A percentile compares a stretch with the other conserved stretches of the same genome.
These are phyloP conservation scores for Crenichthys baileyi DNA, from an alignment of 2,797 vertebrate species.

Conservation along the genomic window DNA sequence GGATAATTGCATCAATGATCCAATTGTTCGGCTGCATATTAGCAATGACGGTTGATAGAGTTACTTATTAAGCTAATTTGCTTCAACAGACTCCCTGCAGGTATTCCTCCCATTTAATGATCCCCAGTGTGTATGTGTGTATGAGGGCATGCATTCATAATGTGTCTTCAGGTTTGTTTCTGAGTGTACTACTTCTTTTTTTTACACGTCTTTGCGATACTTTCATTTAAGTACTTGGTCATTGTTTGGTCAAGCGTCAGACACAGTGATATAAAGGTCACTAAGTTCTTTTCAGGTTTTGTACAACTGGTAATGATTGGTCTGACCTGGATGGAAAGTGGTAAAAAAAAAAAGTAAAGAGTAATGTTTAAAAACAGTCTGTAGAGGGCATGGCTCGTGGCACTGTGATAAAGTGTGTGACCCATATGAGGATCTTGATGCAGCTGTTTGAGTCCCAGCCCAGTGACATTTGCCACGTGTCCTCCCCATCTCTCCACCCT, in stretches of 20 bases:
- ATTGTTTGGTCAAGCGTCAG: not conserved
- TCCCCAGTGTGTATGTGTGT: slow-evolving; percentile 4
- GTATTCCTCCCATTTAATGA: slow-evolving; percentile 56
- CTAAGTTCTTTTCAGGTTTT: not conserved
- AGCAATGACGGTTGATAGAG: slow-evolving; percentile 64
- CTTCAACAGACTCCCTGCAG: slow-evolving; percentile 61
- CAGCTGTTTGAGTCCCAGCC: too few relatives aligned
- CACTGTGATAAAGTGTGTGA: too few relatives aligned
- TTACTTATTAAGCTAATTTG: slow-evolving; percentile 67
- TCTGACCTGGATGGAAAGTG: slow-evolving; percentile 8
- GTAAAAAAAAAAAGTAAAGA: slow-evolving; percentile 27
- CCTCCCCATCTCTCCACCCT: too few relatives aligned
- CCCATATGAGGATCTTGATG: too few relatives aligned
- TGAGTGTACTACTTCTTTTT: not conserved
- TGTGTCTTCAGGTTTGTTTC: slow-evolving; percentile 13
- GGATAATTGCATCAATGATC: slow-evolving; percentile 68
- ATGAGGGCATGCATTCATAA: slow-evolving; percentile 26
- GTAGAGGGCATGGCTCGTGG: not conserved
- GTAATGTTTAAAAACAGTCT: slow-evolving; percentile 28
- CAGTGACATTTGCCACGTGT: too few relatives aligned
- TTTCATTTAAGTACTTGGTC: not conserved
- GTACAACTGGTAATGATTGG: not conserved
- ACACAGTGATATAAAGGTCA: slow-evolving; percentile 17
- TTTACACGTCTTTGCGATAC: not conserved
- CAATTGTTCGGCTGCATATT: slow-evolving; percentile 59